Conservation (phyloP, 2,888 invertebrate species). For the Oeneis ivallda region DNA sequence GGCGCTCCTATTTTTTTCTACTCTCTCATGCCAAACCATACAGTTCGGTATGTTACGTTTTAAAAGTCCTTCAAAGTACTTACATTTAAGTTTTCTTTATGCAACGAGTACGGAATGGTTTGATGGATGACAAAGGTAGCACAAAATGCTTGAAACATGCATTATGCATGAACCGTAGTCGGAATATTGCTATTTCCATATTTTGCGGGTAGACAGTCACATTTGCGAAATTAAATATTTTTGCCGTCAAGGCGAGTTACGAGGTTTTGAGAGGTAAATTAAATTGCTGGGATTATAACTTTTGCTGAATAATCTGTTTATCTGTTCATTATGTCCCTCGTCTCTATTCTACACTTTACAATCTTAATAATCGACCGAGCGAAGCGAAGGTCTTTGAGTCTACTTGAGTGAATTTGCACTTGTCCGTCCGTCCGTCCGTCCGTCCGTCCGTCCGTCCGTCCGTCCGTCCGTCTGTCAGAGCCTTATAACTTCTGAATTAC, state of each 20-base stretch:
- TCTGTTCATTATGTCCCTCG: background rate
- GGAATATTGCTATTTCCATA: slow-evolving; percentile 42
- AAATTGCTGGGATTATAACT: background rate
- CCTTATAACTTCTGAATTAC: too few species aligned
- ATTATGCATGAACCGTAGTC: slow-evolving; percentile 44
- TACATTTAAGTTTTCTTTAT: background rate
- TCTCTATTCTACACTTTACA: background rate
- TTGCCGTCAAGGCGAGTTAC: slow-evolving; percentile 11
- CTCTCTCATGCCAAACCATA: too few species aligned
- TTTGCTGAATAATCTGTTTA: background rate
- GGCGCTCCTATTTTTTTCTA: too few species aligned
- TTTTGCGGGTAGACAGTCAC: slow-evolving; percentile 41
- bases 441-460: too few species aligned
- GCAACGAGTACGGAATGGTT: slow-evolving; percentile 16
- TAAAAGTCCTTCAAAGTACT: background rate
- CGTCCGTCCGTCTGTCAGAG: too few species aligned
- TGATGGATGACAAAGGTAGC: slow-evolving; percentile 37
- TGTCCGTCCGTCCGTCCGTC: too few species aligned
- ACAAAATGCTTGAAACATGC: slow-evolving; percentile 37
- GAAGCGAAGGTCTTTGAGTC: too few species aligned
- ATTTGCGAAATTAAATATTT: slow-evolving; percentile 46
- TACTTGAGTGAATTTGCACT: too few species aligned
- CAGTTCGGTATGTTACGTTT: too few species aligned
- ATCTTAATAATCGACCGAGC: too few species aligned
- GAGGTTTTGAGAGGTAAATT: slow-evolving; percentile 6